Evolutionary conservation across 2,797 vertebrate species (phyloP).

Genomic region (Ciconia nigra): DNA sequence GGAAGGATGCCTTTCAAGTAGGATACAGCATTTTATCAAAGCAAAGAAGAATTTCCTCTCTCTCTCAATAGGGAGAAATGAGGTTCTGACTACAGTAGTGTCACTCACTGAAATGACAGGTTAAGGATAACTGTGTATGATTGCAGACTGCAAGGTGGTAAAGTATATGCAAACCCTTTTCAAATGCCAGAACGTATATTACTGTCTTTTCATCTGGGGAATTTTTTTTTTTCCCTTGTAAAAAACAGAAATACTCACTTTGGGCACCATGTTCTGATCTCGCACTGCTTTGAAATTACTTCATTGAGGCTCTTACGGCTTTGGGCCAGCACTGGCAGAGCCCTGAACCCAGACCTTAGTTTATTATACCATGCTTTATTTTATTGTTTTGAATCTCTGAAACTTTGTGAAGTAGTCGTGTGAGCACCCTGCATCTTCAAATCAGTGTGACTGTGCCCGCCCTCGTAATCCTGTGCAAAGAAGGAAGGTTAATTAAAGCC

Average conservation of each 20-base stretch:
- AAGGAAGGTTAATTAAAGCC: conserved; percentile 21
- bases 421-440: not conserved
- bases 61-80: not conserved
- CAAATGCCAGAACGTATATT: not conserved
- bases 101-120: conserved; percentile 39
- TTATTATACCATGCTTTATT: not conserved
- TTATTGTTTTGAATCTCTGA: not conserved
- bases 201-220: not conserved
- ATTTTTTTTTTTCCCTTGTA: not conserved
- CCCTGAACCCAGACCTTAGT: not conserved
- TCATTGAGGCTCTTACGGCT: not conserved
- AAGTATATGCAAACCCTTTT: conserved; percentile 7
- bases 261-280: not conserved
- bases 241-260: not conserved
- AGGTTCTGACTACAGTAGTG: not conserved
- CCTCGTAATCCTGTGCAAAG: conserved; percentile 11
- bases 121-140: conserved; percentile 26
- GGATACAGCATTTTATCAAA: not conserved
- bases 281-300: not conserved
- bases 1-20: conserved; percentile 6
- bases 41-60: not conserved
- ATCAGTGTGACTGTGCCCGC: not conserved
- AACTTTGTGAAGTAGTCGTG: not conserved
- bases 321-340: not conserved
- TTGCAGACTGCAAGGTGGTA: not conserved